phyloP scores from a whole-genome alignment of 2,113 vertebrate genomes.

The Mirza zaza region DNA sequence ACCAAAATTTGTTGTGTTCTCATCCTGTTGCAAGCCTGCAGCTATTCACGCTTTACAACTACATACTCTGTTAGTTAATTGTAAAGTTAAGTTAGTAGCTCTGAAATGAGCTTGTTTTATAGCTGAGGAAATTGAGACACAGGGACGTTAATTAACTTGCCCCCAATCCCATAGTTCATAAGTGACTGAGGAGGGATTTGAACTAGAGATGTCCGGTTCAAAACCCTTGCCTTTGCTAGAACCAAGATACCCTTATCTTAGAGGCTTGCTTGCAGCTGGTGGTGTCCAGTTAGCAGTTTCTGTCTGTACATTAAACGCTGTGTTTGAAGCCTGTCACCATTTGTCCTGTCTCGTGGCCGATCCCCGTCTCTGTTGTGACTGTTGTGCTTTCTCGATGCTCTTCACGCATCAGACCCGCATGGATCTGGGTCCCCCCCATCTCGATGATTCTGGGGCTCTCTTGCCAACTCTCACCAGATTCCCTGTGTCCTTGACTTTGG shows the following conservation, averaged over 20 bases:
- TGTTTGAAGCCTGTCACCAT: neutral
- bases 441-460: neutral
- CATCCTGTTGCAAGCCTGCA: neutral
- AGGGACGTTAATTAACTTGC: neutral
- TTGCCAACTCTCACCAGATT: neutral
- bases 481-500: neutral
- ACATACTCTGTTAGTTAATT: neutral
- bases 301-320: rapidly evolving
- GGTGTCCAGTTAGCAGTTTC: neutral
- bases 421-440: neutral
- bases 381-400: neutral
- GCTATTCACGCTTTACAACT: neutral
- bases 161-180: neutral
- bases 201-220: neutral
- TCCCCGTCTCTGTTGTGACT: neutral
- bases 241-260: neutral
- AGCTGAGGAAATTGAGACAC: neutral
- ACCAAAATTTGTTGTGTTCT: neutral
- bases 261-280: neutral
- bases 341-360: neutral
- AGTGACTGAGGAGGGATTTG: neutral
- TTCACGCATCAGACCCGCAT: neutral
- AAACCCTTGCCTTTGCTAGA: neutral
- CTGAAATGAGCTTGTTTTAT: neutral
- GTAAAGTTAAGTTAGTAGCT: too few species aligned